A percentile compares a stretch with the other conserved stretches of the same genome.
These are phyloP conservation scores for Anoplophora glabripennis DNA, from an alignment of 1,140 invertebrate genomes.

Conservation along the genomic window DNA sequence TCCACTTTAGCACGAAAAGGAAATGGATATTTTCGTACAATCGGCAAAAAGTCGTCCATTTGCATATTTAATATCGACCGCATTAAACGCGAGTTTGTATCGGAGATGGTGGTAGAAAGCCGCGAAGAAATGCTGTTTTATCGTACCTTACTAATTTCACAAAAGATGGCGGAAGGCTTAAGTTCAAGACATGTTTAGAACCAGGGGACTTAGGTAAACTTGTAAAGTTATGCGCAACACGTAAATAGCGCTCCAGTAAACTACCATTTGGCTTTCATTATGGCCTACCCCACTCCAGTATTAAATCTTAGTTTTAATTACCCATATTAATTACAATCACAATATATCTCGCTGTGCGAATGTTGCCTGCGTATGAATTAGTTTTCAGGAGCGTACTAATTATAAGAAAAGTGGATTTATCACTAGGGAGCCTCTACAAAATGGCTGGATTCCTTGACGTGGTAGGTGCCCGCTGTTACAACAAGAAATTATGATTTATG, in stretches of 20 bases:
- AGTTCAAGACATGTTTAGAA: slow-evolving; percentile 46
- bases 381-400: slow-evolving; percentile 41
- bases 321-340: slow-evolving; percentile 44
- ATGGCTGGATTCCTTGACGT: slow-evolving; percentile 29
- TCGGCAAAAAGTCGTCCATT: too few relatives aligned
- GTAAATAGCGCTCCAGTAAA: slow-evolving; percentile 46
- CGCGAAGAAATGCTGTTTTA: slow-evolving; percentile 15
- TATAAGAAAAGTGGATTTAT: slow-evolving; percentile 29
- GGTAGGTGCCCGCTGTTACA: slow-evolving; percentile 32
- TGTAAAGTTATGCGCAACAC: slow-evolving; percentile 50
- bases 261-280: slow-evolving; percentile 49
- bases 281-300: slow-evolving; percentile 36
- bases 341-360: slow-evolving; percentile 35
- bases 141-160: slow-evolving; percentile 43
- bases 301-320: slow-evolving; percentile 47
- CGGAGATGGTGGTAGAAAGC: slow-evolving; percentile 2
- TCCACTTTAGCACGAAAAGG: too few relatives aligned
- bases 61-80: too few relatives aligned
- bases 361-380: slow-evolving; percentile 39
- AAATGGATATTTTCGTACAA: too few relatives aligned
- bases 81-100: not conserved
- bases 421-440: slow-evolving; percentile 26
- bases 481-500: slow-evolving; percentile 35
- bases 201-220: slow-evolving; percentile 46
- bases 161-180: slow-evolving; percentile 45